phyloP scores from a whole-genome alignment of 2,888 invertebrate genomes.

The Diachrysia chrysitis region DNA sequence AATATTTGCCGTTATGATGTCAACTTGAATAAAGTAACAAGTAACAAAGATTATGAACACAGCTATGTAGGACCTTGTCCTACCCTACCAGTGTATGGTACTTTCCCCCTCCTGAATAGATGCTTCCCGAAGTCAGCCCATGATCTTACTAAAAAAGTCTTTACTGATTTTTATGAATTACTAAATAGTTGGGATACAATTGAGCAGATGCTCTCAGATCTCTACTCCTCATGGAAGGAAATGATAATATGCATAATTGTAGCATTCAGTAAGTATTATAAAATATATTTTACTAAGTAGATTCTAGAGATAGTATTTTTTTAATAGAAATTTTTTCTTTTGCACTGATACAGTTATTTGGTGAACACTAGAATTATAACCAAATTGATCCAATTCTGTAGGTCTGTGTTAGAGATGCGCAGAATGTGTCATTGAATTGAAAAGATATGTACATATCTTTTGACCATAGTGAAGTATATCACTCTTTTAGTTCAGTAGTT shows the following conservation, averaged over 20 bases:
- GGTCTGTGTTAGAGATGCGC: neutral
- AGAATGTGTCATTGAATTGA: neutral
- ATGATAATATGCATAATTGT: conserved; percentile 94
- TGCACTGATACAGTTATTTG: neutral
- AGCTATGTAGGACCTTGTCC: conserved; percentile 94
- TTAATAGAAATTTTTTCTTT: neutral
- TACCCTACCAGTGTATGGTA: conserved; percentile 92
- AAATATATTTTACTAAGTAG: neutral
- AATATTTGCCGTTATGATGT: conserved; percentile 94
- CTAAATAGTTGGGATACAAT: conserved; percentile 96
- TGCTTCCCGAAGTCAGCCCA: conserved; percentile 94
- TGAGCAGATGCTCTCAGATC: conserved; percentile 96
- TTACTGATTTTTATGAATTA: conserved; percentile 93
- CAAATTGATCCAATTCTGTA: neutral
- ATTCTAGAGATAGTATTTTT: neutral
- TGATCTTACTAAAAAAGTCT: conserved; percentile 90
- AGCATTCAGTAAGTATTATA: conserved; percentile 92
- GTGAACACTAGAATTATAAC: too few relatives aligned
- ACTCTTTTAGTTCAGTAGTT: neutral
- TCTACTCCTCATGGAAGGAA: conserved; percentile 96
- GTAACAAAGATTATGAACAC: conserved; percentile 72
- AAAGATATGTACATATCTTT: neutral
- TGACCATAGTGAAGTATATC: neutral
- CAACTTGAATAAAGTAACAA: conserved; percentile 87
- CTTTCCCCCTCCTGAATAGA: conserved; percentile 94